These are phyloP conservation scores for Microhierax caerulescens DNA, from an alignment of 2,797 vertebrate genomes.

Conservation along the genomic window DNA sequence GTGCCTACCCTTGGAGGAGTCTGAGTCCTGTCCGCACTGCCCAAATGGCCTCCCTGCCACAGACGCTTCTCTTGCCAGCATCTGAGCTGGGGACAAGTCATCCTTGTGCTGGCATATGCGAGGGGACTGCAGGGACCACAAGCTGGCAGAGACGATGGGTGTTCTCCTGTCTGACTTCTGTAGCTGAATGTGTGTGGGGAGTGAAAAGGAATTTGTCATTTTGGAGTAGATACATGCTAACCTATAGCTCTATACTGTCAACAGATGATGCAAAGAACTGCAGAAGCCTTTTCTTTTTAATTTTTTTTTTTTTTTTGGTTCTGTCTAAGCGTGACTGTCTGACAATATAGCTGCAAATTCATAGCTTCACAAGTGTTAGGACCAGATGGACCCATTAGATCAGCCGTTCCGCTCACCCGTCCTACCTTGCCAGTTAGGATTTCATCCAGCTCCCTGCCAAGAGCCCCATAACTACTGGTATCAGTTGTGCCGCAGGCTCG, in stretches of 20 bases:
- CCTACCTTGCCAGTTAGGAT: neutral
- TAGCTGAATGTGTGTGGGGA: neutral
- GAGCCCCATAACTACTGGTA: neutral
- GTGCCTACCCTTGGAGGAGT: neutral
- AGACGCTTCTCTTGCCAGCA: neutral
- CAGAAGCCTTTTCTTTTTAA: neutral
- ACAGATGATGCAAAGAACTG: neutral
- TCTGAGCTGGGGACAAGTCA: neutral
- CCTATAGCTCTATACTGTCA: neutral
- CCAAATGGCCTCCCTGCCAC: neutral
- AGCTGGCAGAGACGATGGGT: neutral
- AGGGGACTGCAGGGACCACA: neutral
- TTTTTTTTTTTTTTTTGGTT: neutral
- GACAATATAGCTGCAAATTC: neutral
- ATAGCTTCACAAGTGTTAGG: neutral
- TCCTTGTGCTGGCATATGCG: neutral
- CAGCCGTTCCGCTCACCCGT: neutral
- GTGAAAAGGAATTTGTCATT: neutral
- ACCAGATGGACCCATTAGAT: conserved; percentile 38
- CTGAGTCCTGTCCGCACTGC: neutral
- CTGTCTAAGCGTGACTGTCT: neutral
- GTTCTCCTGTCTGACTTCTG: neutral
- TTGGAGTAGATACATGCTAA: neutral
- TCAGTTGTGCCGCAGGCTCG: neutral
- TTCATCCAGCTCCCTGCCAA: conserved; percentile 3